Evolutionary conservation across 1,140 invertebrate genomes (phyloP).

Genomic region (Gryon sp.): DNA sequence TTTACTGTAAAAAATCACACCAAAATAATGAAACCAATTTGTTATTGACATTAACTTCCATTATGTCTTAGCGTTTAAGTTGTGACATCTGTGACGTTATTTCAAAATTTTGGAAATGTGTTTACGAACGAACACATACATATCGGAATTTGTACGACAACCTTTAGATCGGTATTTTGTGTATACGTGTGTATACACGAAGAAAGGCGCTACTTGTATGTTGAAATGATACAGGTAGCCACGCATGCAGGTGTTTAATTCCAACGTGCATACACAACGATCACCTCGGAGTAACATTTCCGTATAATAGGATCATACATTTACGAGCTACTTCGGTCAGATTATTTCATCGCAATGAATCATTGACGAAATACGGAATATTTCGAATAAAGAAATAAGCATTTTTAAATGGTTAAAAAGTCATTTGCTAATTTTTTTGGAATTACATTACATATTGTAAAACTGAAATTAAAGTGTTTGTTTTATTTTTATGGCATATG

Average conservation of each 20-base stretch:
- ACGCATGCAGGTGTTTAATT: slow-evolving; percentile 61
- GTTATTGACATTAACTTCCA: slow-evolving; percentile 1
- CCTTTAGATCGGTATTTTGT: slow-evolving; percentile 36
- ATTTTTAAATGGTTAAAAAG: neutral
- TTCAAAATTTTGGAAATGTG: slow-evolving; percentile 48
- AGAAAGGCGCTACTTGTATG: slow-evolving; percentile 36
- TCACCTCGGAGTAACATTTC: slow-evolving; percentile 38
- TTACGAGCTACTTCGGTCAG: slow-evolving; percentile 42
- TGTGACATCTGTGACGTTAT: slow-evolving; percentile 6
- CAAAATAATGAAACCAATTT: slow-evolving; percentile 1
- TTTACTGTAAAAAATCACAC: too few species aligned
- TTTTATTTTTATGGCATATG: too few species aligned
- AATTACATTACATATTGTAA: too few species aligned
- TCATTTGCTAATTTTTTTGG: neutral
- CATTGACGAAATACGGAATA: too few species aligned
- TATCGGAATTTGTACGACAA: slow-evolving; percentile 59
- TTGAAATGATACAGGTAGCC: slow-evolving; percentile 53
- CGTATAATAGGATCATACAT: slow-evolving; percentile 60
- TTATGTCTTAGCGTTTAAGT: too few species aligned
- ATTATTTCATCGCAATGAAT: slow-evolving; percentile 29
- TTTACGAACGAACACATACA: slow-evolving; percentile 47
- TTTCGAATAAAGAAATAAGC: neutral
- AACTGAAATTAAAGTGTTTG: too few species aligned
- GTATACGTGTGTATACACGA: slow-evolving; percentile 25
- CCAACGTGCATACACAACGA: slow-evolving; percentile 42